Evolutionary conservation across 2,113 vertebrate species (phyloP), one percentile per base, ranked within the genome.

Genomic region (Chaetodon trifascialis): DNA sequence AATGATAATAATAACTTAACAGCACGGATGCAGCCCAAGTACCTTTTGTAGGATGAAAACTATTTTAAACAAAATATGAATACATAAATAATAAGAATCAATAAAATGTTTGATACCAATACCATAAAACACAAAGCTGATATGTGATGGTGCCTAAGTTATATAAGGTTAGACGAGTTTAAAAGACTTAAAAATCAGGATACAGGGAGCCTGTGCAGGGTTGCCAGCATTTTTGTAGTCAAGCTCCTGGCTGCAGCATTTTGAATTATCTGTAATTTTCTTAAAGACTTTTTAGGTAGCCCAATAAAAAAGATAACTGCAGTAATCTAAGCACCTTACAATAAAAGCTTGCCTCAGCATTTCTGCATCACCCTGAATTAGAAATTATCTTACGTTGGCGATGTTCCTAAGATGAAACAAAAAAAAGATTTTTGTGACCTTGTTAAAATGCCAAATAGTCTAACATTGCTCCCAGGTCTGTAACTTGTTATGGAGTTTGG

Each of bases 211-310:
- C 56, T 16, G 4, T 38, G 46, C 25, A 17, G 46, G n/a, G 6
- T 38, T 5, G 38, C 10, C 3, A 23, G 12, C 67, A 70, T 38
- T 14, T 77, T 54, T 59, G 34, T n/a, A 51, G 36, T 79, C 15
- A 60, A 72, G 21, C 30, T 63, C 25, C 17, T 49, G 56, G 10
- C 62, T 42, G 16, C 49, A 47, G 66, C 7, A 47, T 54, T 77
- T 11, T 36, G 54, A 80, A 47, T 40, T 40, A 72, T 12, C 3
- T 73, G 12, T 69, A n/a, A 82, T 79, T 65, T 16, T 58, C 10
- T 38, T 34, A 19, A 63, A n/a, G 19, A 44, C 38, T 42, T 60
- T 60, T 30, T 17, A 59, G 3, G 34, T 17, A 42, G 12, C 5
- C 11, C 19, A 55, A 19, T 46, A 60, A 25, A 66, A 47, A 51